phyloP scores from a whole-genome alignment of 1,140 invertebrate species.

The Leguminivora glycinivorella region DNA sequence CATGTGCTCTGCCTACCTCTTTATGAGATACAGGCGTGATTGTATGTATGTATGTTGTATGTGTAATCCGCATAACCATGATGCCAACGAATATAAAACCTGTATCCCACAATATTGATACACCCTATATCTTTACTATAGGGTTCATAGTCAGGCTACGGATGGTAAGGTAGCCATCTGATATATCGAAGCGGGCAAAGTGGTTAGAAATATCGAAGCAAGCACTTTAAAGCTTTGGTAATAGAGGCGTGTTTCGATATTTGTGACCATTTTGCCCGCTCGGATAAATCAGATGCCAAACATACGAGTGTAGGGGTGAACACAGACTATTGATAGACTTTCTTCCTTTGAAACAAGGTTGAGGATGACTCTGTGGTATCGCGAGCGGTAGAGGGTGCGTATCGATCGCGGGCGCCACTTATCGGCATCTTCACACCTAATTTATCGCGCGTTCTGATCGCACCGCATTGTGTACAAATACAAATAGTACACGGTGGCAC shows the following conservation, averaged over 20 bases:
- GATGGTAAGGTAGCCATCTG: no score
- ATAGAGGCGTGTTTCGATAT: no score
- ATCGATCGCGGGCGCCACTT: slow-evolving; percentile 53
- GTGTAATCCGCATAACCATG: not conserved
- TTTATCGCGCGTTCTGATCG: slow-evolving; percentile 66
- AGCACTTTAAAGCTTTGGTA: no score
- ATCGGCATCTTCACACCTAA: slow-evolving; percentile 72
- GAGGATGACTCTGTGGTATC: not conserved
- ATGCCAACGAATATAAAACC: not conserved
- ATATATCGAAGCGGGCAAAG: no score
- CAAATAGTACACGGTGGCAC: slow-evolving; percentile 32
- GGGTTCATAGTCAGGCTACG: not conserved
- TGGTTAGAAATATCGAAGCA: no score
- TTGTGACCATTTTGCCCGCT: no score
- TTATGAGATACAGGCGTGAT: no score
- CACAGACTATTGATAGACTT: not conserved
- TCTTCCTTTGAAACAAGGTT: not conserved
- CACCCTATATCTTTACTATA: not conserved
- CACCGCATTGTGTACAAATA: slow-evolving; percentile 46
- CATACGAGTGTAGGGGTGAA: not conserved
- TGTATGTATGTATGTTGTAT: no score
- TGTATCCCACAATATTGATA: not conserved
- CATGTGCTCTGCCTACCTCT: no score
- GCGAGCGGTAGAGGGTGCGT: slow-evolving; percentile 36
- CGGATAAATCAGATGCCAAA: no score